These are phyloP conservation scores for Eurystomus gularis DNA, from an alignment of 2,113 vertebrate species.

Conservation along the genomic window DNA sequence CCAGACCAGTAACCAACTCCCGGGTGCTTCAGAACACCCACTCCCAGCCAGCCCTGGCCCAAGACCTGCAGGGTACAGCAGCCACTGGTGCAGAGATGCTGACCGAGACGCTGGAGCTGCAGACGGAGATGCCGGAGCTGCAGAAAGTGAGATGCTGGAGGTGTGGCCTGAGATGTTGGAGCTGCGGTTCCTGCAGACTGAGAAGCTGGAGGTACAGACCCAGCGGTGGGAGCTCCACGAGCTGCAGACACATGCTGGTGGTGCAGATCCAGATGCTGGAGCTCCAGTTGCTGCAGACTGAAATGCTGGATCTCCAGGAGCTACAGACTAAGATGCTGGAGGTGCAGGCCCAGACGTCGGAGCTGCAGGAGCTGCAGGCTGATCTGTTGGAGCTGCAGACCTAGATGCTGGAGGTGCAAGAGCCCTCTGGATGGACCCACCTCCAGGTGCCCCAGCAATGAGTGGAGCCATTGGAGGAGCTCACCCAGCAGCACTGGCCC, in stretches of 20 bases:
- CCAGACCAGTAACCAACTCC: not conserved
- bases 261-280: not conserved
- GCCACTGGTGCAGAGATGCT: not conserved
- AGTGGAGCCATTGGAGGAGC: not conserved
- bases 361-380: not conserved
- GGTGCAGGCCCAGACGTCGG: too few relatives aligned
- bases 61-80: not conserved
- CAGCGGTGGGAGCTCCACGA: too few relatives aligned
- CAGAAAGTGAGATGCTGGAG: not conserved
- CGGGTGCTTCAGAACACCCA: not conserved
- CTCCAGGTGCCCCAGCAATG: not conserved
- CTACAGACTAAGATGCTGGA: not conserved
- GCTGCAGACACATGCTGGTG: not conserved
- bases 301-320: not conserved
- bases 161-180: not conserved
- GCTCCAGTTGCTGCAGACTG: not conserved
- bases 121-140: not conserved
- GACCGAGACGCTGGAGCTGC: not conserved
- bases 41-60: not conserved
- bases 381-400: not conserved
- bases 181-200: not conserved
- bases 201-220: not conserved
- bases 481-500: not conserved
- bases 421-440: rapidly evolving
- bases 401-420: not conserved